Evolutionary conservation across 1,140 invertebrate genomes (phyloP), one percentile per base, ranked within the genome.

Genomic region (Penaeus vannamei): DNA sequence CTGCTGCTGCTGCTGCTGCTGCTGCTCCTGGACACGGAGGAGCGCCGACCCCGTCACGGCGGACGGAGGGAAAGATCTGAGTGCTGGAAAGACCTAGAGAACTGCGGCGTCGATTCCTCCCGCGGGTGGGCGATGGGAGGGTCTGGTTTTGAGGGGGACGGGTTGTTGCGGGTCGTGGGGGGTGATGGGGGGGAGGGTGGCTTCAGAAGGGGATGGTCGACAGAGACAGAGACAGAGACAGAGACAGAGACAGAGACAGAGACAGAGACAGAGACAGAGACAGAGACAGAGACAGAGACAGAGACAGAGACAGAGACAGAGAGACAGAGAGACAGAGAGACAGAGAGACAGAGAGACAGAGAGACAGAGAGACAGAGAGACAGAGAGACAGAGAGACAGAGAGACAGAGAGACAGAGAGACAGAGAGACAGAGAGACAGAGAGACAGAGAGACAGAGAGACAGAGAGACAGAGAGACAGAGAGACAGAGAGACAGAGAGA

Each of bases 241-340:
- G n/a, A 64, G 62, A 64, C 62, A n/a, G n/a, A 64, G 62, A 64
- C 62, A n/a, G n/a, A 64, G 62, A 64, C 62, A n/a, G n/a, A 64
- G 62, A 64, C 62, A n/a, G n/a, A 64, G 62, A 64, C 17, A n/a
- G n/a, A 64, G 62, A 64, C 17, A n/a, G n/a, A 64, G 62, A 64
- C 17, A n/a, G n/a, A 64, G 62, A 64, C 17, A n/a, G n/a, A 64
- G 62, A 64, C 17, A n/a, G n/a, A 64, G 62, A 64, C 17, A n/a
- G n/a, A 64, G 62, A 64, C 17, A n/a, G n/a, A 64, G 62, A 64
- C 17, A n/a, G n/a, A 64, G 62, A 64, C 17, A n/a, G n/a, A 64
- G 62, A 64, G n/a, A n/a, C 17, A 64, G 62, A 64, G n/a, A n/a
- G n/a, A 64, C 17, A 64, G n/a, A n/a, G n/a, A 64, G 62, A 64